These are phyloP conservation scores for Creontiades dilutus DNA, from an alignment of 2,888 invertebrate species.

Conservation along the genomic window DNA sequence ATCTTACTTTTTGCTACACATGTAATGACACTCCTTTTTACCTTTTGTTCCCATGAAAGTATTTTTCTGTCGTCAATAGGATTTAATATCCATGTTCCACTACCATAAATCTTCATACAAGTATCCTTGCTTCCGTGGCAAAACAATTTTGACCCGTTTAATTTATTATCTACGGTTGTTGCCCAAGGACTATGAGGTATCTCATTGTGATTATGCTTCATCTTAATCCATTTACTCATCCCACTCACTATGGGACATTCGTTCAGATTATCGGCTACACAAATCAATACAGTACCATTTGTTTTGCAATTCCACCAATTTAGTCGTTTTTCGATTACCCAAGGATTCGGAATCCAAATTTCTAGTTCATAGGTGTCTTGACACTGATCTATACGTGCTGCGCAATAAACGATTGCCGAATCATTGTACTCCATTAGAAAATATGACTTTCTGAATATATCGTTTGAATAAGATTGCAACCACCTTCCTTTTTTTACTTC, in stretches of 20 bases:
- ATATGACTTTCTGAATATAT: too few relatives aligned
- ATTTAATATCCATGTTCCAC: neutral
- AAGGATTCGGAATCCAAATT: neutral
- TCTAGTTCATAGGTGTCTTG: neutral
- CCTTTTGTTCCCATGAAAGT: neutral
- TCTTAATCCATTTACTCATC: neutral
- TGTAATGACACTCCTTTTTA: neutral
- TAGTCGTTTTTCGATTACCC: neutral
- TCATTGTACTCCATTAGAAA: too few relatives aligned
- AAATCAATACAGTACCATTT: neutral
- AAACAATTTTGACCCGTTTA: neutral
- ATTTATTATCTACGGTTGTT: neutral
- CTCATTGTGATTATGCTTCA: neutral
- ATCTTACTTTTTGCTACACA: neutral
- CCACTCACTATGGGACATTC: neutral
- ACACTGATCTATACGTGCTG: neutral
- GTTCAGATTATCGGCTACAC: neutral
- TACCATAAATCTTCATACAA: neutral
- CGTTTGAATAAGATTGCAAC: neutral
- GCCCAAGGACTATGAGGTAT: neutral
- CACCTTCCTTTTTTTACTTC: neutral
- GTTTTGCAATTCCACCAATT: neutral
- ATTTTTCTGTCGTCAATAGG: neutral
- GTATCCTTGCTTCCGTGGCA: neutral
- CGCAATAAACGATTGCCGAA: neutral